These are phyloP conservation scores for Caenorhabditis imperialis DNA, from an alignment of 2,888 invertebrate species.

Conservation along the genomic window DNA sequence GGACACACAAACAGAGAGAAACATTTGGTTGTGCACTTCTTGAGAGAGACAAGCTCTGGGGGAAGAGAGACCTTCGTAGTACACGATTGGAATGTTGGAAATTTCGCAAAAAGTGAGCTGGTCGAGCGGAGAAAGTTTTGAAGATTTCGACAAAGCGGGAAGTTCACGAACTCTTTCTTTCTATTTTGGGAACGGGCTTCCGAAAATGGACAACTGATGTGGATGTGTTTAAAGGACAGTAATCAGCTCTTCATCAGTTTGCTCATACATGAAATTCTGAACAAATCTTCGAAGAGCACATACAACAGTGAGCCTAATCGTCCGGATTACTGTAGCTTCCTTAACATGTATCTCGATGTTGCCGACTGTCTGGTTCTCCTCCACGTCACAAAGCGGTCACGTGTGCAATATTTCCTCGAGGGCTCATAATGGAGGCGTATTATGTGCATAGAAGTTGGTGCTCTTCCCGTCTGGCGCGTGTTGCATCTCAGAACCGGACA, in stretches of 20 bases:
- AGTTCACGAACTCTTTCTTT: slow-evolving; percentile 6
- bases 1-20: slow-evolving; percentile 31
- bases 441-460: slow-evolving; percentile 42
- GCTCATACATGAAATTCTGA: too few relatives aligned
- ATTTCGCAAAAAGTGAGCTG: slow-evolving; percentile 25
- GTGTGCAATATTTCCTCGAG: neutral
- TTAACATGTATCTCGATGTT: too few relatives aligned
- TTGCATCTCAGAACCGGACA: slow-evolving; percentile 25
- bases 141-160: neutral
- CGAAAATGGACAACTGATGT: slow-evolving; percentile 5
- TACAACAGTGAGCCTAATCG: too few relatives aligned
- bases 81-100: slow-evolving; percentile 49
- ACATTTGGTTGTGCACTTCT: slow-evolving; percentile 38
- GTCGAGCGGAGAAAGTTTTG: slow-evolving; percentile 7
- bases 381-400: slow-evolving; percentile 27
- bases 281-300: too few relatives aligned
- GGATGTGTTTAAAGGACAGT: slow-evolving; percentile 7
- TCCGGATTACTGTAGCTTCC: too few relatives aligned
- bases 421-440: slow-evolving; percentile 38
- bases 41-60: slow-evolving; percentile 14
- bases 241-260: too few relatives aligned
- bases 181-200: slow-evolving; percentile 13
- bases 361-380: neutral
- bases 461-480: slow-evolving; percentile 39
- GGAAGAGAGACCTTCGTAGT: slow-evolving; percentile 34